Base-by-base conservation (phyloP, 2,113 vertebrate genomes). In the Larimichthys crocea region DNA sequence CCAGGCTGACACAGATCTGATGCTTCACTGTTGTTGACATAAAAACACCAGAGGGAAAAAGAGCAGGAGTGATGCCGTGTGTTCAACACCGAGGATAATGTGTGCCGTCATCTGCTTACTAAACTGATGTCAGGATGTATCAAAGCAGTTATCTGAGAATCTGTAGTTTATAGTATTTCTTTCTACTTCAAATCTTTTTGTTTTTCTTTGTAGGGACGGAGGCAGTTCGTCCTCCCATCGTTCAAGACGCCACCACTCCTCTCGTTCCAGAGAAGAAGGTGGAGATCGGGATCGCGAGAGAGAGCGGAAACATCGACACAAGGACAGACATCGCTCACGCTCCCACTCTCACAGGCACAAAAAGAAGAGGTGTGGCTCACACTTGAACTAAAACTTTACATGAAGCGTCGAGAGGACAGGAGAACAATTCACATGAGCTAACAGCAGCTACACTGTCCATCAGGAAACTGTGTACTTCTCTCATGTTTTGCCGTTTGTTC, bases 291-390 rank as follows among this genome's bases (percentile, higher is more conserved):
- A 95, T 59, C 85, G 93, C 26, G 95, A 95, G 12, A 70, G 94
- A 76, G 94, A 96, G 78, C 89, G 94, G 82, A 95, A 93, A 74
- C 95, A 96, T 82, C 91, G 95, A 71, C 95, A 96, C 91, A 95
- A 95, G 74, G 95, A 96, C 0, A 86, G 90, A 20, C 94, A 95
- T 85, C 94, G 94, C 86, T 96, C 95, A 8, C 93, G 91, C 78
- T 96, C 95, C 10, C 94, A 95, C 86, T 95, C 94, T 49, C 95
- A 96, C 91, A 92, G 94, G 60, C 92, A 67, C 73, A 96, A 94
- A 84, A 94, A 87, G 88, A 96, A 95, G 88, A 95, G 94, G 95
- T 96, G 62, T 40, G 55, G 22, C 29, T 61, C 59, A 24, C 15
- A 26, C 15, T 46, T 14, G 12, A 46, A 40, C 7, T 40, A 40